Conservation (phyloP, 2,888 invertebrate genomes). For the Leptinotarsa tumamoca region DNA sequence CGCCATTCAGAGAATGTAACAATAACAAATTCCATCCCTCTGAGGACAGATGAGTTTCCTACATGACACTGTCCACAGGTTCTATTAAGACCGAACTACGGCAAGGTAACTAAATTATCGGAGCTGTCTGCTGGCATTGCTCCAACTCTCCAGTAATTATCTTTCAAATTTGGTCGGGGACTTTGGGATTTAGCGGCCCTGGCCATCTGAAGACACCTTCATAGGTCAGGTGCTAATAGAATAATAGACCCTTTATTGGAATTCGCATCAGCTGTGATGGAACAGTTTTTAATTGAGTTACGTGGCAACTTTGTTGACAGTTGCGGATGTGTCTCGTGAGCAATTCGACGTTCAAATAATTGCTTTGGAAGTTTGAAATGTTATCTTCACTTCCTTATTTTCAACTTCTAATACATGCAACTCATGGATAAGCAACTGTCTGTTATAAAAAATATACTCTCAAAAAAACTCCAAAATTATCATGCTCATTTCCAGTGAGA, state of each 20-base stretch:
- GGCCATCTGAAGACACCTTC: conserved; percentile 49
- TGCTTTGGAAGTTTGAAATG: too few species aligned
- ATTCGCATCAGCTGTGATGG: conserved; percentile 31
- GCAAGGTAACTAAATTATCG: conserved; percentile 64
- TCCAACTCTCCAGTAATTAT: conserved; percentile 64
- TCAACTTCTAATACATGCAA: too few species aligned
- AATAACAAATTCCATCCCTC: conserved; percentile 37
- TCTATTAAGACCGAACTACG: conserved; percentile 56
- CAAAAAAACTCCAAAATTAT: too few species aligned
- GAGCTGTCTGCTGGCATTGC: conserved; percentile 62
- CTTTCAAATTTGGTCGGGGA: conserved; percentile 66
- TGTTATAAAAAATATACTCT: too few species aligned
- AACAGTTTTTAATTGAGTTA: conserved; percentile 22
- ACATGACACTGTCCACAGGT: conserved; percentile 46
- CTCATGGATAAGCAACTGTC: too few species aligned
- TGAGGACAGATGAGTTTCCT: conserved; percentile 27
- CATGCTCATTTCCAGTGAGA: too few species aligned
- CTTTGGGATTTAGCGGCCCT: conserved; percentile 58
- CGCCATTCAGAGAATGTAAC: conserved; percentile 19
- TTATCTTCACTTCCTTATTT: too few species aligned
- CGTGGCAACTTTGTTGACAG: conserved; percentile 13
- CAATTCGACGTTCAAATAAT: too few species aligned
- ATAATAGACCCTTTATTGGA: conserved; percentile 43
- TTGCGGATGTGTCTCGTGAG: not conserved
- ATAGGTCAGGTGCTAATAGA: conserved; percentile 50